Base-by-base conservation (phyloP, 37 sponge, comb jelly and placozoan species). In the Corticium candelabrum region DNA sequence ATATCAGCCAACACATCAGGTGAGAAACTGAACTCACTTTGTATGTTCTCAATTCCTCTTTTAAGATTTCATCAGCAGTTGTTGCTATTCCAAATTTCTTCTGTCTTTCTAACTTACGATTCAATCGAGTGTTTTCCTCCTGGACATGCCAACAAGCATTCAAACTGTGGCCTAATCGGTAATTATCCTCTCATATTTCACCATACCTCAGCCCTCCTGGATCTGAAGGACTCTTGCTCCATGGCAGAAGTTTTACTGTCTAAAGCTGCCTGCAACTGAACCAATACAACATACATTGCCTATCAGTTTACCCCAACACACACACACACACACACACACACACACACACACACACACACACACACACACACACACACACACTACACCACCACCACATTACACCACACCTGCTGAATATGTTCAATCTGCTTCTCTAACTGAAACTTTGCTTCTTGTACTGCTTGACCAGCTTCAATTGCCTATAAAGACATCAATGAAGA, bases 41-140 rank as follows among this genome's bases (percentile, higher is more conserved):
- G 75, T 90, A 94, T 32, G 82, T 84, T 57, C 80, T 88, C 5
- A 91, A 85, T 41, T 94, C 95, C 72, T 94, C 95, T 68, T 88
- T 56, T 3, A 94, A 74, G 4, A 94, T 85, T 41, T 94, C 95
- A 57, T 94, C 95, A n/a, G 86, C 79, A 29, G 75, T 29, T 15
- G 87, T 39, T 35, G 79, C 75, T 77, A 76, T 77, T 36, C 87
- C 87, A 0, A 85, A 79, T 38, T 82, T 84, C 73, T 93, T 93
- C 50, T 87, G 91, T 71, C 89, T 85, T 50, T 97, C 98, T 3
- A 97, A 41, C 76, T 87, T 93, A 74, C 82, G 84, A 82, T 79
- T 90, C 5, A 88, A 73, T 67, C 37, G 72, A 37, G 62, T 33
- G 1, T 81, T 69, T 77, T 94, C 95, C 50, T 94, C 95, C 76